Evolutionary conservation across 2,797 vertebrate species (phyloP).

Genomic region (Lates japonicus): DNA sequence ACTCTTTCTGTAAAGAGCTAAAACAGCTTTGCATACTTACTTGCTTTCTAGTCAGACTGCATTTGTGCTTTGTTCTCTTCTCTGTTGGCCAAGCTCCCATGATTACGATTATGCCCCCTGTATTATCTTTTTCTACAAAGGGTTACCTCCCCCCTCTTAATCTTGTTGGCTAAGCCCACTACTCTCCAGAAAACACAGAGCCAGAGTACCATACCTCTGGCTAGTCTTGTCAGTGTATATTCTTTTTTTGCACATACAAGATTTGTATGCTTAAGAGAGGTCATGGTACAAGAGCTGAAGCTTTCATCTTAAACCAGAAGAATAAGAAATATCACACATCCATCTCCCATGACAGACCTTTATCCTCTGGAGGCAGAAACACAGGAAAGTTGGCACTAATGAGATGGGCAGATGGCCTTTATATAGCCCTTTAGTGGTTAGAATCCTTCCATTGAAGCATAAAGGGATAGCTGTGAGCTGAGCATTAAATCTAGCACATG

Average conservation of each 20-base stretch:
- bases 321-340: conserved; percentile 36
- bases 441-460: conserved; percentile 69
- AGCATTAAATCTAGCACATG: conserved; percentile 52
- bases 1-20: not conserved
- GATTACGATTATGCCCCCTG: not conserved
- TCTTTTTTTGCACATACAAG: conserved; percentile 22
- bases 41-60: not conserved
- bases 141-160: not conserved
- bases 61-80: not conserved
- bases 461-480: conserved; percentile 65
- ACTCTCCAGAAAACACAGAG: conserved; percentile 25
- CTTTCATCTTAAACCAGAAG: conserved; percentile 51
- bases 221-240: not conserved
- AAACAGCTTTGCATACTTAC: not conserved
- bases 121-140: conserved; percentile 12
- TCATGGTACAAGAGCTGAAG: conserved; percentile 9
- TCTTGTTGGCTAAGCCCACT: conserved; percentile 9
- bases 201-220: conserved; percentile 7
- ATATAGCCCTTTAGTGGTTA: conserved; percentile 66
- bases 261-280: conserved; percentile 33
- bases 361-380: conserved; percentile 59
- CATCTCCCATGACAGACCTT: conserved; percentile 55
- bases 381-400: conserved; percentile 58
- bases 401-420: conserved; percentile 78
- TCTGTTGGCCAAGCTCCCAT: not conserved